phyloP scores from a whole-genome alignment of 2,113 vertebrate species.

The Pandion haliaetus region DNA sequence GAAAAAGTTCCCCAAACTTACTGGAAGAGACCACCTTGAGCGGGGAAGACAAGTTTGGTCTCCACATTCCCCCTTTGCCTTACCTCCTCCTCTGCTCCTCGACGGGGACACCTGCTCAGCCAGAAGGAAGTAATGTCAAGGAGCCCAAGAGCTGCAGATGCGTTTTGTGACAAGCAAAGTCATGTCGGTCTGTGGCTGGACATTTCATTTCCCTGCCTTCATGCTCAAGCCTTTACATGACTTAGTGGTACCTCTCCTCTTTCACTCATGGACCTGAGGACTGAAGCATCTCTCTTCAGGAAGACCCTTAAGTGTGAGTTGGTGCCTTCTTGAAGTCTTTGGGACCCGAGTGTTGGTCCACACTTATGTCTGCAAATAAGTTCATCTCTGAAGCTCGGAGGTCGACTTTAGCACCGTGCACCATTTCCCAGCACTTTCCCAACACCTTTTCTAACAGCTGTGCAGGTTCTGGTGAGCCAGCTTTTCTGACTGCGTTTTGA shows the following conservation, averaged over 20 bases:
- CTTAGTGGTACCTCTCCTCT: neutral
- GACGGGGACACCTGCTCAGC: neutral
- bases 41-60: neutral
- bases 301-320: neutral
- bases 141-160: neutral
- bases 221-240: neutral
- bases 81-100: neutral
- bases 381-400: neutral
- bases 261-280: neutral
- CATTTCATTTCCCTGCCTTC: neutral
- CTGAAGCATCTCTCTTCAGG: neutral
- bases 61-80: neutral
- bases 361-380: rapidly evolving
- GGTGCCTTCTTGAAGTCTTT: neutral
- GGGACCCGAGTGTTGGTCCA: neutral
- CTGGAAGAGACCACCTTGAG: neutral
- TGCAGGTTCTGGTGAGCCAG: neutral
- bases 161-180: neutral
- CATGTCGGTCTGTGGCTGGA: neutral
- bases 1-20: neutral
- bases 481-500: neutral
- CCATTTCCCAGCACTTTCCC: neutral
- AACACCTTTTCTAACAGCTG: neutral
- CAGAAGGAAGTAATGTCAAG: neutral
- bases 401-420: rapidly evolving